These are phyloP conservation scores for Geotrypetes seraphini DNA, from an alignment of 2,797 vertebrate genomes.

Conservation along the genomic window DNA sequence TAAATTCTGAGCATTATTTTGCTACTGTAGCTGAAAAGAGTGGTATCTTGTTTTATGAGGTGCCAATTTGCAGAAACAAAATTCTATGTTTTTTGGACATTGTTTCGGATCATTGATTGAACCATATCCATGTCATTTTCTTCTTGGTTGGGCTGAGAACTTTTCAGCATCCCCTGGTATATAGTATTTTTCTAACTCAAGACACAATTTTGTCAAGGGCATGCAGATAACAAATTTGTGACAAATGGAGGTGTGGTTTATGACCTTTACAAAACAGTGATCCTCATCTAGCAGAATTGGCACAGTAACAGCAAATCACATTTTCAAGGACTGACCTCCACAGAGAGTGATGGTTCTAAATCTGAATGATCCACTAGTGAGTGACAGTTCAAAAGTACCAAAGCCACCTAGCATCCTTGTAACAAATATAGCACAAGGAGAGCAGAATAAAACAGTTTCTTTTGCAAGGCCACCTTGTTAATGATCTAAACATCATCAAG, in stretches of 20 bases:
- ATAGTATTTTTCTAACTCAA: no score
- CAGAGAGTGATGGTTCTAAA: constrained; percentile 6
- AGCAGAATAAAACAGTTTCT: constrained; percentile 1
- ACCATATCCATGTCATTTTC: no score
- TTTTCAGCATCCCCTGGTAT: no score
- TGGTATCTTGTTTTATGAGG: no score
- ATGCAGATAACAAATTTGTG: neutral
- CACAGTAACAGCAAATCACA: neutral
- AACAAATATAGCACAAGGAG: neutral
- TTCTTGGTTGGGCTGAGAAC: no score
- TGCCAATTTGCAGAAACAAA: no score
- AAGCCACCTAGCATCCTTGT: neutral
- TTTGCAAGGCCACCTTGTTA: constrained; percentile 1
- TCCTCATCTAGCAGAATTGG: neutral
- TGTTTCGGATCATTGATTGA: no score
- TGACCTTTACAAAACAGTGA: constrained; percentile 5
- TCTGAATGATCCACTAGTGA: constrained; percentile 7
- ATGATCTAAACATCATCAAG: no score
- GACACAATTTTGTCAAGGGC: neutral
- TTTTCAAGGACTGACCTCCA: neutral
- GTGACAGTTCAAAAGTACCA: constrained; percentile 1
- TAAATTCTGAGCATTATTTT: no score
- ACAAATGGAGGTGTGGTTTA: neutral
- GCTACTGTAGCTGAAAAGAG: no score
- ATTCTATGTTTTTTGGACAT: no score